Base-by-base conservation (phyloP, 2,888 invertebrate genomes). In the Folsomia manolachei region DNA sequence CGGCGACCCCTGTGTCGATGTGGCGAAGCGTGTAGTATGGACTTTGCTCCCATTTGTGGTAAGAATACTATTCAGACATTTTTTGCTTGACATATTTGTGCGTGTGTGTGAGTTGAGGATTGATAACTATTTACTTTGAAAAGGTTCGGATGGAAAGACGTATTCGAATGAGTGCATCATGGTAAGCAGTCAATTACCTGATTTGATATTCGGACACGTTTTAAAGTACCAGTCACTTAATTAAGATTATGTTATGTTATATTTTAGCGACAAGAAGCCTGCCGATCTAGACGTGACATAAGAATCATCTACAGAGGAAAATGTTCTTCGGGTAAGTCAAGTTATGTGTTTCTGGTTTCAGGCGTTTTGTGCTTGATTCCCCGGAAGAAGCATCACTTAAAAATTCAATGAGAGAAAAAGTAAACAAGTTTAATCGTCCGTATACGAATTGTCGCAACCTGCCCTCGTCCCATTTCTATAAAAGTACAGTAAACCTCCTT, bases 291-390 rank as follows among this genome's bases (percentile, higher is more conserved):
- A 81, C 89, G 90, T 81, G 88, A 89, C 76, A 87, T 93, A 39
- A 88, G 90, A 75, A 91, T 92, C 77, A 90, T 93, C 79, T 93
- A 93, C 85, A 87, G 89, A 77, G 94, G 93, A 76, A 90, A 91
- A 83, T 95, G 95, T 84, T 89, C 89, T 82, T 90, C 91, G 83
- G 92, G 92, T 92, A 84, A 83, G 81, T 66, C n/a, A 39, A n/a
- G n/a, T n/a, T n/a, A n/a, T n/a, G n/a, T n/a, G n/a, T n/a, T n/a
- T n/a, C n/a, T n/a, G n/a, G n/a, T n/a, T n/a, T n/a, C n/a, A n/a
- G n/a, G n/a, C n/a, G n/a, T n/a, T n/a, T n/a, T n/a, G n/a, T n/a
- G n/a, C n/a, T n/a, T n/a, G n/a, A n/a, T n/a, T n/a, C n/a, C n/a
- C n/a, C n/a, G n/a, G n/a, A n/a, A n/a, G n/a, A n/a, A n/a, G n/a